phyloP scores from a whole-genome alignment of 2,113 vertebrate species.

The Progne subis region DNA sequence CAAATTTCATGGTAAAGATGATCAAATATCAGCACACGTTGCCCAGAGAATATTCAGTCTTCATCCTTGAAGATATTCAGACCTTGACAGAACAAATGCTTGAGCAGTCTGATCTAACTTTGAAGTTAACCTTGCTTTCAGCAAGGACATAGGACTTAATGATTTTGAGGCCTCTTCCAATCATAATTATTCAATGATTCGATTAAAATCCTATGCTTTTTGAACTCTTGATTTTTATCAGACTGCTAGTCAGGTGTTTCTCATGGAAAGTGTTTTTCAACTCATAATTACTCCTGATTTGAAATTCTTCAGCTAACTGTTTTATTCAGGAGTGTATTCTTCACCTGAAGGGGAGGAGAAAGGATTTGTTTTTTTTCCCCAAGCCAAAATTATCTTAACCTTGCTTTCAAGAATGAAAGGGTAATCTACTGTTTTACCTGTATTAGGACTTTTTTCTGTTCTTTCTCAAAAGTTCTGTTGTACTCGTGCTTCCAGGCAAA shows the following conservation, averaged over 20 bases:
- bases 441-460: not conserved
- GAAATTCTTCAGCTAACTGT: not conserved
- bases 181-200: not conserved
- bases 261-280: not conserved
- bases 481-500: not conserved
- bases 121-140: not conserved
- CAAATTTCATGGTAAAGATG: not conserved
- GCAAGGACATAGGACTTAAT: not conserved
- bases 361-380: not conserved
- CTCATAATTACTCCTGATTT: not conserved
- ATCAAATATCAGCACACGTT: not conserved
- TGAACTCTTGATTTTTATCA: not conserved
- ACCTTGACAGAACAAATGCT: not conserved
- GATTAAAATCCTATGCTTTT: not conserved
- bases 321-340: not conserved
- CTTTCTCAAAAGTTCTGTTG: not conserved
- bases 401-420: not conserved
- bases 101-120: not conserved
- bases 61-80: not conserved
- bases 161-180: not conserved
- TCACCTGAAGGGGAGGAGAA: not conserved
- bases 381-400: not conserved
- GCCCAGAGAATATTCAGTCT: not conserved
- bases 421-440: not conserved
- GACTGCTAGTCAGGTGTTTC: not conserved